phyloP scores from a whole-genome alignment of 2,113 vertebrate species.

The Campylomormyrus numenius region DNA sequence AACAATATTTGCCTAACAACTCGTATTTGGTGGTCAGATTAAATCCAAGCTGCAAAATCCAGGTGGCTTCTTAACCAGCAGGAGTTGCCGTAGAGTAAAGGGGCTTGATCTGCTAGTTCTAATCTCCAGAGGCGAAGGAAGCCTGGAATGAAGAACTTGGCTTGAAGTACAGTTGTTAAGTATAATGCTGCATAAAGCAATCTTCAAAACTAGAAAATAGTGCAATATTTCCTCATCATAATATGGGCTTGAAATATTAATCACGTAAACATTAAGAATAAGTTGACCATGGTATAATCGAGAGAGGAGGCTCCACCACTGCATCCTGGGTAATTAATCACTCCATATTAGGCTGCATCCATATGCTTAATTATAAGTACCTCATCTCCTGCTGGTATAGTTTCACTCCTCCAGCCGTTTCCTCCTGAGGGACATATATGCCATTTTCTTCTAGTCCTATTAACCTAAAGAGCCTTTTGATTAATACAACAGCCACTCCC shows the following conservation, averaged over 20 bases:
- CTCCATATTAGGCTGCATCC: neutral
- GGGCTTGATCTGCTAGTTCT: neutral
- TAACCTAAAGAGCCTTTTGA: conserved; percentile 2
- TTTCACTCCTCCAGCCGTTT: neutral
- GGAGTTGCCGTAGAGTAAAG: neutral
- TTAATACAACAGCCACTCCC: neutral
- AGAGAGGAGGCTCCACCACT: neutral
- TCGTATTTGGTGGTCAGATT: neutral
- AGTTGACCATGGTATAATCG: neutral
- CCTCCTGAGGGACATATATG: neutral
- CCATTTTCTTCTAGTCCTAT: neutral
- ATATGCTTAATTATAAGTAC: neutral
- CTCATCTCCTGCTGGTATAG: neutral
- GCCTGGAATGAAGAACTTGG: neutral
- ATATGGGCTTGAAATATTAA: neutral
- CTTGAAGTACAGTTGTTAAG: neutral
- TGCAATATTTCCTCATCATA: neutral
- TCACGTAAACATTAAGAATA: neutral
- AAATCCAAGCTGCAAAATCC: neutral
- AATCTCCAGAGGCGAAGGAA: neutral
- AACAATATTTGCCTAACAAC: neutral
- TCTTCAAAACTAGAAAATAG: neutral
- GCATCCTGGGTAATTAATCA: neutral
- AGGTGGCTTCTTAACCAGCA: neutral
- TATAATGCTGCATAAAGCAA: neutral